Base-by-base conservation (phyloP, 92 coral and sea anemone genomes). In the Chrysogorgia sp. region DNA sequence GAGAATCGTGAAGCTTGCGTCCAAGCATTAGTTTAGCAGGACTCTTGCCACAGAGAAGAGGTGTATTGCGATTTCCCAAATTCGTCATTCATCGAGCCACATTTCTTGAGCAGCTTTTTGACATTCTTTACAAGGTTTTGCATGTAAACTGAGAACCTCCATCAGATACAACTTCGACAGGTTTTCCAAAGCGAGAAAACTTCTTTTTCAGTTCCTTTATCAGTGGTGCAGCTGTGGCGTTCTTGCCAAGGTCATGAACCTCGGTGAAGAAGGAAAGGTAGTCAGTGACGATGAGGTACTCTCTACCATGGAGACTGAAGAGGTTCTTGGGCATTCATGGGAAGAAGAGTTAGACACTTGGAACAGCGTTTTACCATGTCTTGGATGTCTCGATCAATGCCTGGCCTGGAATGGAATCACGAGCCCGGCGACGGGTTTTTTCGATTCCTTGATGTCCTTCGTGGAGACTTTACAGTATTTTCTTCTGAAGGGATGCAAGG, bases 31-130 rank as follows among this genome's bases (percentile, higher is more conserved):
- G 58, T 34, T 40, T 40, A 45, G 76, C 75, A 32, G 83, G 64
- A 23, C 76, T 65, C 34, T 79, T 79, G 7, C 66, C 66, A 20
- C 65, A 64, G 8, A 35, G 35, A 19, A 64, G 83, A 17, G 76
- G 63, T 5, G 49, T 40, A 34, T 76, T 61, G 33, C 75, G 75
- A 52, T 61, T 35, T 62, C 75, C 82, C 40, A 53, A 63, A 63
- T 34, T 64, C 24, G n/a, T 63, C 47, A 49, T 78, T 78, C 75
- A 78, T 63, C 14, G 75, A 78, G 29, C 75, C 83, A 50, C 83
- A 78, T 30, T 78, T 61, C 35, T 78, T 78, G 12, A 64, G 34
- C 9, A 79, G 58, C 31, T 65, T 48, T 67, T 79, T 65, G 7
- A 66, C 50, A 33, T 79, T 63, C 76, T 79, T 79, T 22, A 68